A percentile compares a stretch with the other conserved stretches of the same genome.
Conservation (phyloP, 2,113 vertebrate genomes). For the Pleuronectes platessa region DNA sequence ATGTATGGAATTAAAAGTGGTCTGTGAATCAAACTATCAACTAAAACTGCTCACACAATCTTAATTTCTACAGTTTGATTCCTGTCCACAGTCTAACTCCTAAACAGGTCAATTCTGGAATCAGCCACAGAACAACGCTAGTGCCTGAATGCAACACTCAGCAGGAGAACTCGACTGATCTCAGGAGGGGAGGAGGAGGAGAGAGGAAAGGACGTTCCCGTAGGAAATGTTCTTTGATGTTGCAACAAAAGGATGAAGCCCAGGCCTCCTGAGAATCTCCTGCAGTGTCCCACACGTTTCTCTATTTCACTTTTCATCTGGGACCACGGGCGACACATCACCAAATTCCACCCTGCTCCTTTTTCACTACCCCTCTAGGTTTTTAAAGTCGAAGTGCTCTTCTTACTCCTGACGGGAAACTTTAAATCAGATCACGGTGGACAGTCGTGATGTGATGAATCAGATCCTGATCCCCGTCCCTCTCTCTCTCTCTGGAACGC, state of each 20-base stretch:
- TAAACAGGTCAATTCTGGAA: too few relatives aligned
- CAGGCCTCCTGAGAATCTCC: slow-evolving; percentile 34
- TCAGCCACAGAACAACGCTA: neutral
- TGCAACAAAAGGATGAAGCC: slow-evolving; percentile 49
- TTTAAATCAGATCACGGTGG: slow-evolving; percentile 5
- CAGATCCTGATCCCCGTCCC: neutral
- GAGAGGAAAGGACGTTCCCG: slow-evolving; percentile 21
- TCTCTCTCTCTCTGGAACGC: neutral
- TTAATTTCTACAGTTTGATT: too few relatives aligned
- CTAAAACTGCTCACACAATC: too few relatives aligned
- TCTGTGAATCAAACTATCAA: too few relatives aligned
- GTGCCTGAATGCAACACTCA: too few relatives aligned
- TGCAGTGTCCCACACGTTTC: slow-evolving; percentile 8
- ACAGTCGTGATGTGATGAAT: neutral
- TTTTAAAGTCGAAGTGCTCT: slow-evolving; percentile 5
- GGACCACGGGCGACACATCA: too few relatives aligned
- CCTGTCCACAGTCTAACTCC: too few relatives aligned
- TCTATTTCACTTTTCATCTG: slow-evolving; percentile 11
- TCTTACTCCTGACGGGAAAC: slow-evolving; percentile 12
- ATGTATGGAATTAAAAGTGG: too few relatives aligned
- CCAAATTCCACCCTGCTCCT: too few relatives aligned
- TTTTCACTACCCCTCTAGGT: neutral
- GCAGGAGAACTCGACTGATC: slow-evolving; percentile 10
- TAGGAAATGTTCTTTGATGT: slow-evolving; percentile 63
- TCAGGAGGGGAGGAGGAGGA: slow-evolving; percentile 23